Conservation (phyloP, 2,113 vertebrate species). For the Campylomormyrus tamandua region DNA sequence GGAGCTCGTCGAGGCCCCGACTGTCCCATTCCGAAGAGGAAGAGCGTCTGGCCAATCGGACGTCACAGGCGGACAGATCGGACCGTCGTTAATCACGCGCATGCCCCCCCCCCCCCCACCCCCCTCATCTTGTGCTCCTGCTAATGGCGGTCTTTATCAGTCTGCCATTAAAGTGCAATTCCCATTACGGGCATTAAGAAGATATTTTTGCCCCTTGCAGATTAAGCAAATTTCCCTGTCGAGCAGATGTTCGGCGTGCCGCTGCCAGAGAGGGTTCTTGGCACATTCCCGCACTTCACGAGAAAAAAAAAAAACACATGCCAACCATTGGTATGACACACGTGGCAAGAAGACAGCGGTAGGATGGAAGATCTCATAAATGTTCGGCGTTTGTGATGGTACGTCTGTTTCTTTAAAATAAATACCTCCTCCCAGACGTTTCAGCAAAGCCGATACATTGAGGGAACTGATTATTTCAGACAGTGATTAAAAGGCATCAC, state of each 20-base stretch:
- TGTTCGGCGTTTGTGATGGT: background rate
- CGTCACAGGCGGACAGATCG: conserved; percentile 17
- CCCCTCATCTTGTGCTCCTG: conserved; percentile 29
- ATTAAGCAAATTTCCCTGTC: conserved; percentile 54
- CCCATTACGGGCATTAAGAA: conserved; percentile 42
- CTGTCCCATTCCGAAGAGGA: background rate
- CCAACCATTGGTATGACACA: background rate
- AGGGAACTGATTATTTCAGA: conserved; percentile 14
- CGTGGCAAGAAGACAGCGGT: background rate
- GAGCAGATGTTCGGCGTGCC: conserved; percentile 54
- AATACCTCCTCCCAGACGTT: conserved; percentile 3
- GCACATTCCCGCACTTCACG: background rate
- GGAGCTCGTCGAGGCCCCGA: background rate
- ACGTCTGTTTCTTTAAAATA: background rate
- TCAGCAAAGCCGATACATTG: background rate
- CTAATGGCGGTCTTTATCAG: conserved; percentile 43
- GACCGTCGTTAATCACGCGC: conserved; percentile 29
- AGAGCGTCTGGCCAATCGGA: background rate
- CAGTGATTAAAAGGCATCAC: conserved; percentile 24
- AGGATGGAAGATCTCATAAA: background rate
- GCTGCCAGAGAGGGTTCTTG: conserved; percentile 37
- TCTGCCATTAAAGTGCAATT: conserved; percentile 38
- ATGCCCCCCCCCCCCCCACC: conserved; percentile 19
- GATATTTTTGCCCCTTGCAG: conserved; percentile 43
- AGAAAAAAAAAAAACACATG: background rate